Base-by-base conservation (phyloP, 92 coral and sea anemone species). In the Montipora capitata region DNA sequence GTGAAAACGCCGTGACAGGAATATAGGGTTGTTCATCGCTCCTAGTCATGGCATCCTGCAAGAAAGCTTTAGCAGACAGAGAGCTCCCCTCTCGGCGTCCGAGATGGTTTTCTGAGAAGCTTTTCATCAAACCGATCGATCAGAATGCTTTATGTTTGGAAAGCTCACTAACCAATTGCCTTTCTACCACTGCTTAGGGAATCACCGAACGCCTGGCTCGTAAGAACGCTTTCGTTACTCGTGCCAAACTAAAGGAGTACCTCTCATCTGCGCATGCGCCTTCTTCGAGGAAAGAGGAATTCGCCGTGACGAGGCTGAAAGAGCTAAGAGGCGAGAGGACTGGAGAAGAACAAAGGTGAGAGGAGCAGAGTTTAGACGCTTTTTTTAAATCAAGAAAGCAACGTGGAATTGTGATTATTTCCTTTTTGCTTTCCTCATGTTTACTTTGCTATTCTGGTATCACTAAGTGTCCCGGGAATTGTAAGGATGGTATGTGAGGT, bases 151-250 rank as follows among this genome's bases (percentile, higher is more conserved):
- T 48, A 10, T 0, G 52, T 48, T 48, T 48, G 52, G 52, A 10
- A 5, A 48, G 10, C 10, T 16, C 9, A 68, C 15, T 56, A n/a
- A 39, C 65, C 5, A 7, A 7, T 80, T 68, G 64, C 45, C 64
- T 68, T 15, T 63, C 43, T 10, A 0, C 35, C 11, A 67, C 68
- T 59, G 43, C 68, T 3, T 81, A 97, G 99, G 96, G 96, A 68
- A 92, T 97, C 45, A 90, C 94, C 8, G 98, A 93, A 42, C 92
- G 99, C 10, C 90, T 97, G 11, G 95, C 96, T 49, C 92, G 96
- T 10, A 96, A 97, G 86, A 97, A 97, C 89, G 98, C 99, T 10
- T 97, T 94, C 96, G 70, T 97, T 54, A 93, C 98, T 20, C 95
- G 98, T 17, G 97, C 98, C 20, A 96, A 92, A 71, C 94, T 97